Percentiles rank a stretch among this genome's conserved stretches.
phyloP scores from a whole-genome alignment of 2,888 invertebrate species.

The Metallyticus violacea region DNA sequence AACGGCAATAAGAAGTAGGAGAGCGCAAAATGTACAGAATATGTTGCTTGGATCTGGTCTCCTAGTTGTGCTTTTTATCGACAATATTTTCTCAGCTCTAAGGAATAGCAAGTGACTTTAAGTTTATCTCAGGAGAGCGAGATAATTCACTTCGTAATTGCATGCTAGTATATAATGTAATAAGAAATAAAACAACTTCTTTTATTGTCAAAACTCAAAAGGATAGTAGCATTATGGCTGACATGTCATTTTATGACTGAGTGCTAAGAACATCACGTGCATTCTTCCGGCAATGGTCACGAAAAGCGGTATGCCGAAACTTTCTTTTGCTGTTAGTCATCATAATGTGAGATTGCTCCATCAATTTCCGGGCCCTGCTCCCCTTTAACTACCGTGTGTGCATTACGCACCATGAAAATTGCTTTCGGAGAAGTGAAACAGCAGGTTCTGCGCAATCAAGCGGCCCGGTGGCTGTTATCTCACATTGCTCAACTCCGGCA shows the following conservation, averaged over 20 bases:
- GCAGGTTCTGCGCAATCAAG: neutral
- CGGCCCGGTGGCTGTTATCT: too few relatives aligned
- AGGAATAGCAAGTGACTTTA: too few relatives aligned
- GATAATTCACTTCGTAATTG: too few relatives aligned
- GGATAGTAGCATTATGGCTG: neutral
- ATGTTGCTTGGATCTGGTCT: too few relatives aligned
- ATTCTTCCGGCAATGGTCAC: neutral
- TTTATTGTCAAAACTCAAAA: too few relatives aligned
- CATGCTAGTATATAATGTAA: too few relatives aligned
- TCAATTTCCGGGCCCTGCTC: neutral
- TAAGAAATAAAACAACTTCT: neutral
- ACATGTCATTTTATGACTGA: neutral
- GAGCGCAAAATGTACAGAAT: too few relatives aligned
- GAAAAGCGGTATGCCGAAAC: neutral
- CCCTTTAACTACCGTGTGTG: neutral
- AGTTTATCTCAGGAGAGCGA: too few relatives aligned
- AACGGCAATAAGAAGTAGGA: too few relatives aligned
- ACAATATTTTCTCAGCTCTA: too few relatives aligned
- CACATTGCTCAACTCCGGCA: neutral
- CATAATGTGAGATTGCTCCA: neutral
- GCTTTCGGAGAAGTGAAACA: neutral
- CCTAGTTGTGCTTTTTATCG: too few relatives aligned
- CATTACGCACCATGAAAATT: neutral
- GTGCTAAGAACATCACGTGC: neutral
- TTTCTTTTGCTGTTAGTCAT: neutral